A percentile compares a stretch with the other conserved stretches of the same genome.
phyloP scores from a whole-genome alignment of 2,113 vertebrate genomes.

The Hymenochirus boettgeri region DNA sequence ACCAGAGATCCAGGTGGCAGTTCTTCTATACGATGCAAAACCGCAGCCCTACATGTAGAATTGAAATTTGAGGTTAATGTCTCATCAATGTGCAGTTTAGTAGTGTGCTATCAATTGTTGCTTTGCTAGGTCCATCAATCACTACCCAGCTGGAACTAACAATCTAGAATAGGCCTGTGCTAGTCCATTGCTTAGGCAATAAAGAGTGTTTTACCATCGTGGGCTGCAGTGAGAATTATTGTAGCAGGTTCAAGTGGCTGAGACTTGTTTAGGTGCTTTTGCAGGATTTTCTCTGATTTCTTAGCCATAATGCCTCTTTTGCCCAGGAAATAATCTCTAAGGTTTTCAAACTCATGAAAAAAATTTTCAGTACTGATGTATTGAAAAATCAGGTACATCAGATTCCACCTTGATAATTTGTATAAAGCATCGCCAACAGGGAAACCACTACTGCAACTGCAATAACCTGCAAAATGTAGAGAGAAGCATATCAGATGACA shows the following conservation, averaged over 20 bases:
- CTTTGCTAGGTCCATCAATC: slow-evolving; percentile 59
- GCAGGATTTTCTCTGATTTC: slow-evolving; percentile 71
- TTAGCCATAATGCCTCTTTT: slow-evolving; percentile 76
- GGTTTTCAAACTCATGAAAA: slow-evolving; percentile 58
- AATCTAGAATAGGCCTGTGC: slow-evolving; percentile 66
- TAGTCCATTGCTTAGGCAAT: slow-evolving; percentile 69
- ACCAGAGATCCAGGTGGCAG: slow-evolving; percentile 84
- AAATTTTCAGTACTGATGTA: slow-evolving; percentile 46
- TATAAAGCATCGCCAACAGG: too few relatives aligned
- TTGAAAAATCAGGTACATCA: too few relatives aligned
- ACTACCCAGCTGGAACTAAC: slow-evolving; percentile 57
- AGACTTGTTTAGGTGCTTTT: slow-evolving; percentile 70
- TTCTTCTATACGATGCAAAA: slow-evolving; percentile 81
- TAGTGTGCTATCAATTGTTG: slow-evolving; percentile 66
- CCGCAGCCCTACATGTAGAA: slow-evolving; percentile 66
- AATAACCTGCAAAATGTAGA: too few relatives aligned
- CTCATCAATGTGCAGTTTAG: slow-evolving; percentile 77
- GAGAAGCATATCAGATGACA: too few relatives aligned
- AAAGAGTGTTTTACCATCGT: slow-evolving; percentile 65
- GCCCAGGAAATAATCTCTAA: slow-evolving; percentile 69
- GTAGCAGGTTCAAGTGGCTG: slow-evolving; percentile 75
- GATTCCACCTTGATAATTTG: too few relatives aligned
- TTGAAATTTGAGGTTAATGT: slow-evolving; percentile 71
- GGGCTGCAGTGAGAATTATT: slow-evolving; percentile 76
- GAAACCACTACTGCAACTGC: too few relatives aligned